Percentiles rank a stretch among this genome's conserved stretches.
These are phyloP conservation scores for Heliconius melpomene DNA, from an alignment of 1,140 invertebrate genomes.

Conservation along the genomic window DNA sequence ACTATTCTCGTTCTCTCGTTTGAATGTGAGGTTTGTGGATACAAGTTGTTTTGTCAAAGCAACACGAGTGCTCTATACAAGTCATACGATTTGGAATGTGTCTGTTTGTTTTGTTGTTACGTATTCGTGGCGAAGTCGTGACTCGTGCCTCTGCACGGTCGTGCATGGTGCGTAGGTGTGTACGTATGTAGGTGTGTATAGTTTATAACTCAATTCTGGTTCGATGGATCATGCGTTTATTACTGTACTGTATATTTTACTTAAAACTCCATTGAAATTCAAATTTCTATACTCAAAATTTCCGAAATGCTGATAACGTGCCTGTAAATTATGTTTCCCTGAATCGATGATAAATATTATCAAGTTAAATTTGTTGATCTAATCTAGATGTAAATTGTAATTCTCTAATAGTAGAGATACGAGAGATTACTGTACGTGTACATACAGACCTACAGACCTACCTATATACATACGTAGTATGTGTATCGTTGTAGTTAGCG, in stretches of 20 bases:
- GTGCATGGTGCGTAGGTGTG: no score
- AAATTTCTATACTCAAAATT: background rate
- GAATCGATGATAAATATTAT: background rate
- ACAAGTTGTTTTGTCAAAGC: background rate
- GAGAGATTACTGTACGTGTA: background rate
- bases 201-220: no score
- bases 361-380: background rate
- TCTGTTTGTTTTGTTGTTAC: no score
- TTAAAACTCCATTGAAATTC: background rate
- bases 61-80: background rate
- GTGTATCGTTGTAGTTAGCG: background rate
- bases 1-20: background rate
- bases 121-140: no score
- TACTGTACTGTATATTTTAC: no score
- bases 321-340: background rate
- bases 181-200: no score
- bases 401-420: background rate
- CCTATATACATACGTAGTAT: background rate
- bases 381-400: background rate
- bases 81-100: no score
- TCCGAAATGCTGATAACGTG: background rate
- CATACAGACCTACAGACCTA: no score
- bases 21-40: conserved; percentile 2
- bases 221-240: no score
- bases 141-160: no score